Evolutionary conservation across 2,113 vertebrate genomes (phyloP).

Genomic region (Paracanthobrama guichenoti): DNA sequence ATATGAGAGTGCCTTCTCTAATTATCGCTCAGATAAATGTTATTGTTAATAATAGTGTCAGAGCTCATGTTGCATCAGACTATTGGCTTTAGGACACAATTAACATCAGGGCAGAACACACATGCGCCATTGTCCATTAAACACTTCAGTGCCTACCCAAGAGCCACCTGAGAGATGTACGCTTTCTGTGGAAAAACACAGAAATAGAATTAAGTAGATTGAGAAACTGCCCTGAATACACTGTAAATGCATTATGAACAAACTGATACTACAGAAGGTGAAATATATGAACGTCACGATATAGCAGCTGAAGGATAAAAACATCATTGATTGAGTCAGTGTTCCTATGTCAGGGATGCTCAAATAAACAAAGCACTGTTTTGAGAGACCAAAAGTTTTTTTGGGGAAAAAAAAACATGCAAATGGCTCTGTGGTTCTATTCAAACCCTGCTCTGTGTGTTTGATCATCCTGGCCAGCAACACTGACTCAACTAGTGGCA

Average conservation of each 20-base stretch:
- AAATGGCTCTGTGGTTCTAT: neutral
- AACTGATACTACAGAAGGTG: neutral
- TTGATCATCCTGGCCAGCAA: no score
- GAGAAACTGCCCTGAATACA: neutral
- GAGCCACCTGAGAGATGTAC: slow-evolving; percentile 1
- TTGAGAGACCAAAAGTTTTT: neutral
- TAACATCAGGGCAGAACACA: slow-evolving; percentile 18
- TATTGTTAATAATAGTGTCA: slow-evolving; percentile 55
- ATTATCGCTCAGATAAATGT: slow-evolving; percentile 55
- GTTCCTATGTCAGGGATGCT: neutral
- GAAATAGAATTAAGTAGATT: neutral
- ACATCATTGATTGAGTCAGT: neutral
- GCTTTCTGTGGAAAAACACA: slow-evolving; percentile 2
- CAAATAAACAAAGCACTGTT: no score
- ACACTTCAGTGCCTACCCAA: neutral
- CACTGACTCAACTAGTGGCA: no score
- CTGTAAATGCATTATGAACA: neutral
- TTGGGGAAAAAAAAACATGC: neutral
- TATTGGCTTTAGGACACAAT: slow-evolving; percentile 37
- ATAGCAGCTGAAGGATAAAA: neutral
- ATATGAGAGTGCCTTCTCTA: slow-evolving; percentile 44
- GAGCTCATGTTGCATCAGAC: slow-evolving; percentile 34
- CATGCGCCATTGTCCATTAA: neutral
- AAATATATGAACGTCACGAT: neutral
- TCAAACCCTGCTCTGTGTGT: neutral